phyloP scores from a whole-genome alignment of 2,113 vertebrate genomes.

The Hemicordylus capensis region DNA sequence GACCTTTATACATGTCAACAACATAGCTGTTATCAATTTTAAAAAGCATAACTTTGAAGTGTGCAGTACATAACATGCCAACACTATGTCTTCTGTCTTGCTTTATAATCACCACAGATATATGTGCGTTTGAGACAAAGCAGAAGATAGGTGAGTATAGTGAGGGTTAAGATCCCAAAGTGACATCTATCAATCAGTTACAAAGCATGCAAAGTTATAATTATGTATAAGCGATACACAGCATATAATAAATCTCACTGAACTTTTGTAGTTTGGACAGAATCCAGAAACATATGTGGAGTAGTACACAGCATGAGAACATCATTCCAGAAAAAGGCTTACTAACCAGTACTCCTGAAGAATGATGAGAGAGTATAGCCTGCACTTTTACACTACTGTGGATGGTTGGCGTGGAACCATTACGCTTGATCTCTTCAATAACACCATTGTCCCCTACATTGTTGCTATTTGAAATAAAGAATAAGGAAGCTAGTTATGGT shows the following conservation, averaged over 20 bases:
- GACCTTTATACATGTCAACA: too few relatives aligned
- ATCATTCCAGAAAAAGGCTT: background rate
- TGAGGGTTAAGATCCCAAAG: too few relatives aligned
- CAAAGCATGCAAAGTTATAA: too few relatives aligned
- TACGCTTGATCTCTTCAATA: conserved; percentile 36
- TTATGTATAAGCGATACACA: too few relatives aligned
- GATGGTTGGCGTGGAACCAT: conserved; percentile 63
- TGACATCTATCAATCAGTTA: too few relatives aligned
- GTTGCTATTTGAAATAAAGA: conserved; percentile 62
- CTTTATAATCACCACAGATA: too few relatives aligned
- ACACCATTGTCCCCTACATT: conserved; percentile 23
- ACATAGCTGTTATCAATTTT: too few relatives aligned
- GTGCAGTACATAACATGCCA: too few relatives aligned
- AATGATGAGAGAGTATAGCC: conserved; percentile 28
- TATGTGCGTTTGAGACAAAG: too few relatives aligned
- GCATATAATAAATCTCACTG: accelerated
- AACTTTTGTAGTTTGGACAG: background rate
- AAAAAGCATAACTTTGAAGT: too few relatives aligned
- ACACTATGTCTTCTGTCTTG: too few relatives aligned
- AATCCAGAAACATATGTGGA: background rate
- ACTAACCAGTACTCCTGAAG: conserved; percentile 69
- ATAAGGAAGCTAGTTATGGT: background rate
- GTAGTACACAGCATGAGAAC: background rate
- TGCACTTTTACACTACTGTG: conserved; percentile 60
- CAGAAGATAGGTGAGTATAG: too few relatives aligned